Base-by-base conservation (phyloP, 2,888 invertebrate genomes). In the Physocephala rufipes region DNA sequence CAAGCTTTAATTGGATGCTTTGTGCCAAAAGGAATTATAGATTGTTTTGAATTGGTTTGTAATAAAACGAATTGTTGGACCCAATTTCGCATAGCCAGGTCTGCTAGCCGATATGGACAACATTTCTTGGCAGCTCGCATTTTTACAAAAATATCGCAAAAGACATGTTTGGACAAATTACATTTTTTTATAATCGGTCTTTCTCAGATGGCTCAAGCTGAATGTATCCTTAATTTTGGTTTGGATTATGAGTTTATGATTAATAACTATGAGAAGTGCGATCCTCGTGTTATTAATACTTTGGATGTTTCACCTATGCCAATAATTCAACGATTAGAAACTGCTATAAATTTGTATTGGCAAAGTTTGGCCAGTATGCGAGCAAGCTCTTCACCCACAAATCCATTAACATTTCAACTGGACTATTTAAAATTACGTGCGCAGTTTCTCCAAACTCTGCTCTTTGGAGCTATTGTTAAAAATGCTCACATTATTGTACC, bases 131-230 rank as follows among this genome's bases (percentile, higher is more conserved):
- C 93, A 0, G 89, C 91, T 0, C 86, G 87, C 7, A 89, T 94
- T 45, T 89, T 93, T 78, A 86, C 88, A 30, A 87, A 88, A 59
- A 85, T 94, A 36, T 89, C 90, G 2, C 90, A 90, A 61, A 88
- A 90, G 75, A 93, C 94, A 0, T 93, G 95, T 19, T 93, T 94
- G 45, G 97, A 97, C 81, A 92, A 95, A 78, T 90, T 94, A 63
- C 94, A 96, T 81, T 95, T 95, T 81, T 97, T 96, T 93, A 86
- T 97, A 67, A 90, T 91, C 0, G 93, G 94, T 0, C 85, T 97
- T n/a, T 89, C 92, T 74, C 89, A 93, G 73, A 90, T 94, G 75
- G 91, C 93, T 0, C 89, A 89, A 64, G 94, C 93, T 0, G 95
- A 95, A 84, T 90, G 91, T 16, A 88, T 88, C 67, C 86, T 94